These are phyloP conservation scores for Elmis aenea DNA, from an alignment of 2,888 invertebrate species.

Conservation along the genomic window DNA sequence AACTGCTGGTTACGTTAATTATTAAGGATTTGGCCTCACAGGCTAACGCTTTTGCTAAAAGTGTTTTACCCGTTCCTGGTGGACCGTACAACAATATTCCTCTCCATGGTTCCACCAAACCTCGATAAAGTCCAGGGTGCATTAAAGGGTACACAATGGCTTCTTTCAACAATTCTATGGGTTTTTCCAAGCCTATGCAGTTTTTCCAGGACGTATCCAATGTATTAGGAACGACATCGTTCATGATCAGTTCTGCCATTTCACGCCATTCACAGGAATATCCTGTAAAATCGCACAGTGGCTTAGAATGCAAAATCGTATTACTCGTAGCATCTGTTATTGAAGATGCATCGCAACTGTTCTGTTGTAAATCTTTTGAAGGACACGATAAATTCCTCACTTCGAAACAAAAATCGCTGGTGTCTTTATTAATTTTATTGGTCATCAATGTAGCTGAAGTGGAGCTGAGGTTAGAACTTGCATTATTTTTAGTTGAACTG, in stretches of 20 bases:
- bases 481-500: too few species aligned
- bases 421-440: too few species aligned
- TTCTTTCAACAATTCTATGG: constrained; percentile 77
- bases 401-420: too few species aligned
- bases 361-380: too few species aligned
- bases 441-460: too few species aligned
- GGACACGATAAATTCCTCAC: too few species aligned
- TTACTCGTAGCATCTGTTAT: too few species aligned
- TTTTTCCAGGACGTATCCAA: constrained; percentile 74
- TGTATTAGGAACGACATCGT: constrained; percentile 60
- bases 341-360: too few species aligned
- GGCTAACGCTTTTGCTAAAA: constrained; percentile 84
- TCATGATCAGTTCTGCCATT: constrained; percentile 60
- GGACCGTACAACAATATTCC: constrained; percentile 63
- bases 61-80: constrained; percentile 80
- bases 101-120: constrained; percentile 75
- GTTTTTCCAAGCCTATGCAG: constrained; percentile 69
- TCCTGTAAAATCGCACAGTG: constrained; percentile 35
- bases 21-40: constrained; percentile 75
- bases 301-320: too few species aligned
- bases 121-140: constrained; percentile 67
- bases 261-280: constrained; percentile 57
- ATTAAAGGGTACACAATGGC: constrained; percentile 76
- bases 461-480: too few species aligned
- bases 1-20: constrained; percentile 86